Conservation (phyloP, 1,140 invertebrate species). For the Bombus superbus region DNA sequence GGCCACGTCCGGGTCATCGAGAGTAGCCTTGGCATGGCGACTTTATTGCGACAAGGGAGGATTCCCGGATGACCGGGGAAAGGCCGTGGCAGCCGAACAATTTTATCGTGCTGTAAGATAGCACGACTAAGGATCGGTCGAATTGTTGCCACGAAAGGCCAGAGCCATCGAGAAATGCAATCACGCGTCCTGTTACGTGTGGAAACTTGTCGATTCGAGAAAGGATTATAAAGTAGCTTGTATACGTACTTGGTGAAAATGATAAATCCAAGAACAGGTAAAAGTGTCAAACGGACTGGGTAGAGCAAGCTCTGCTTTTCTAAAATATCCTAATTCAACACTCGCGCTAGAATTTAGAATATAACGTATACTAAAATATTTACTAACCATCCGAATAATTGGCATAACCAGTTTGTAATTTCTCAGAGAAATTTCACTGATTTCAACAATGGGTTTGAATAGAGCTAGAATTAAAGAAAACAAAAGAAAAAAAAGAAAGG, state of each 20-base stretch:
- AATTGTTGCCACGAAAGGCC: slow-evolving; percentile 1
- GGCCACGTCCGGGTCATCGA: slow-evolving; percentile 59
- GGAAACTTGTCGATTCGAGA: not conserved
- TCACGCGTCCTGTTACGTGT: slow-evolving; percentile 20
- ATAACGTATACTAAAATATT: too few species aligned
- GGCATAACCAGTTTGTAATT: too few species aligned
- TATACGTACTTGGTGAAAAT: not conserved
- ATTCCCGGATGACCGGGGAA: slow-evolving; percentile 28
- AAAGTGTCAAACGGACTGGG: too few species aligned
- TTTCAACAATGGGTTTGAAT: too few species aligned
- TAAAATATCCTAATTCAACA: too few species aligned
- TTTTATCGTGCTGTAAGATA: slow-evolving; percentile 13
- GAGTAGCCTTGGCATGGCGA: slow-evolving; percentile 52
- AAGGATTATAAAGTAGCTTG: not conserved
- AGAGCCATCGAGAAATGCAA: slow-evolving; percentile 15
- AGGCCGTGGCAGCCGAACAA: slow-evolving; percentile 56
- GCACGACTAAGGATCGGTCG: slow-evolving; percentile 45
- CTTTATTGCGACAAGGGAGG: slow-evolving; percentile 47
- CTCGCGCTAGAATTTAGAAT: too few species aligned
- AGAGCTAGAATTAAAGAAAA: too few species aligned
- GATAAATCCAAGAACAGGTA: too few species aligned
- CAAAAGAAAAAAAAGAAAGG: too few species aligned
- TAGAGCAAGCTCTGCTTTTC: too few species aligned
- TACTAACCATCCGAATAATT: too few species aligned
- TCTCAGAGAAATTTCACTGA: too few species aligned